These are phyloP conservation scores for Falco rusticolus DNA, from an alignment of 2,797 vertebrate genomes.

Conservation along the genomic window DNA sequence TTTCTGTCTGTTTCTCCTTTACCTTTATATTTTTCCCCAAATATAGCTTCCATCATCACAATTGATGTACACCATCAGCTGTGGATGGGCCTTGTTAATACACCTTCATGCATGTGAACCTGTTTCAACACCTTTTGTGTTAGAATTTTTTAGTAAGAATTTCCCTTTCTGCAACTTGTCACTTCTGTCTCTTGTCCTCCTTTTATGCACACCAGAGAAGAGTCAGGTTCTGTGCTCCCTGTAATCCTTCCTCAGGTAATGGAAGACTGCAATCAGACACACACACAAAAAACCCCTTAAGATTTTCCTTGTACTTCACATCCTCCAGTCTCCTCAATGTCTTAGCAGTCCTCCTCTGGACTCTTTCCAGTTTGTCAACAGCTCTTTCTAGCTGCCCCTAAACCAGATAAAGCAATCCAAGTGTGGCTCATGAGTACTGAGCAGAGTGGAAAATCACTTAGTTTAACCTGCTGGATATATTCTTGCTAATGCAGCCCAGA, in stretches of 20 bases:
- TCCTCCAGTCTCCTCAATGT: not conserved
- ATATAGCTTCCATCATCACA: not conserved
- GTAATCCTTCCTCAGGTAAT: not conserved
- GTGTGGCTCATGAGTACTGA: not conserved
- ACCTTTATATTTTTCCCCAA: not conserved
- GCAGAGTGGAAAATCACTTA: not conserved
- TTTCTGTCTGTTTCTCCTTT: not conserved
- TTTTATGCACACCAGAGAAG: not conserved
- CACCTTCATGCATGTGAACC: not conserved
- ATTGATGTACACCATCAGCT: not conserved
- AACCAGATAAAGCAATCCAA: not conserved
- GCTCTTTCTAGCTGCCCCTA: not conserved
- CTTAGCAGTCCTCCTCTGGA: not conserved
- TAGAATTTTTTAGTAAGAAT: not conserved
- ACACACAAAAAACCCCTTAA: not conserved
- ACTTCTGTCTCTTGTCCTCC: not conserved
- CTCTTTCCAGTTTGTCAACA: not conserved
- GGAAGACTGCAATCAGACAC: not conserved
- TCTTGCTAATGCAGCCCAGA: not conserved
- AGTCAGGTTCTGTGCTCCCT: not conserved
- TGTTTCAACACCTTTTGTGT: not conserved
- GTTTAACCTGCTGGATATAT: not conserved
- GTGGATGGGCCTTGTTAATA: not conserved
- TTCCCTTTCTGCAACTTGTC: not conserved
- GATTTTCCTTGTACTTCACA: not conserved